These are phyloP conservation scores for Actenoides hombroni DNA, from an alignment of 2,113 vertebrate genomes.

Conservation along the genomic window DNA sequence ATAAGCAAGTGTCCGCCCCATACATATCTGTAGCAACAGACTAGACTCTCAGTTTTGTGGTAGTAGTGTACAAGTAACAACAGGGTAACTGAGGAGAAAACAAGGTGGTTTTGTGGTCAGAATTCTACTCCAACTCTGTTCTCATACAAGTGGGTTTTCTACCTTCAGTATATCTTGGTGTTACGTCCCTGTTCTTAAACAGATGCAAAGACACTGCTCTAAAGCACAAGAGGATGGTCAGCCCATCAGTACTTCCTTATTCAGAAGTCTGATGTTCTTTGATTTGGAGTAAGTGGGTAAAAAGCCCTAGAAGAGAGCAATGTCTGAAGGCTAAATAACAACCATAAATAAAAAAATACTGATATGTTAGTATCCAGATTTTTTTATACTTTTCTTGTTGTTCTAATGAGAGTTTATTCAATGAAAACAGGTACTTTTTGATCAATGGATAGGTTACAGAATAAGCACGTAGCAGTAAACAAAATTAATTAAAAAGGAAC, in stretches of 20 bases:
- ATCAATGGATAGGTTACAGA: background rate
- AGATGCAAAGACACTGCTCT: background rate
- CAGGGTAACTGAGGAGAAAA: background rate
- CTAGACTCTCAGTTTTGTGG: background rate
- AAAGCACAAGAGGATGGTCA: background rate
- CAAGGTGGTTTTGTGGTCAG: background rate
- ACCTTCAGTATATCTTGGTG: background rate
- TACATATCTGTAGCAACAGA: background rate
- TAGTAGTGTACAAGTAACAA: background rate
- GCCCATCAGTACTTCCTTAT: background rate
- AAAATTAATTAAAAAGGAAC: background rate
- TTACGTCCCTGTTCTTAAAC: background rate
- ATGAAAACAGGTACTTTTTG: background rate
- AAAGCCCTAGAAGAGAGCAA: background rate
- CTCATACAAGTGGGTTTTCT: background rate
- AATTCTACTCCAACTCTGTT: background rate
- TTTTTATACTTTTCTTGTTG: background rate
- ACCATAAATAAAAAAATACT: background rate
- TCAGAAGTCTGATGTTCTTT: background rate
- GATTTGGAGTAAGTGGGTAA: background rate
- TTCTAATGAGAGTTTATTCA: background rate
- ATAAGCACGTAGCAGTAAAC: background rate
- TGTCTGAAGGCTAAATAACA: background rate
- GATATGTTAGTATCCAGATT: background rate
- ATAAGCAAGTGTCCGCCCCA: background rate